Conservation (phyloP, 2,113 vertebrate genomes). For the Crocuta crocuta region DNA sequence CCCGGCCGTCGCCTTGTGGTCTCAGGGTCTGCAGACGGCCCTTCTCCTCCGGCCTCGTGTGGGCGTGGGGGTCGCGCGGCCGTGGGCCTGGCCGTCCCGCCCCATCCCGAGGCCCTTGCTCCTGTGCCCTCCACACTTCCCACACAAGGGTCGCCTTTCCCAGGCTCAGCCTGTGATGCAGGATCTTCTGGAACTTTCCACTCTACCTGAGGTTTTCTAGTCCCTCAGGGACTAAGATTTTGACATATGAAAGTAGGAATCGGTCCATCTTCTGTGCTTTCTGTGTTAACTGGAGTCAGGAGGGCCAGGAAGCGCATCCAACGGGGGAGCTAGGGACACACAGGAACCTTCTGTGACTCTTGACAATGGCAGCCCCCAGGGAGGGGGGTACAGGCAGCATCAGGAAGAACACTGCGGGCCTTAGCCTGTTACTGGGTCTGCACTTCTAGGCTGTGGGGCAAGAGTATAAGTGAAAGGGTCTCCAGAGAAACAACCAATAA, state of each 20-base stretch:
- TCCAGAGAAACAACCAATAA: background rate
- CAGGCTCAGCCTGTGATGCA: background rate
- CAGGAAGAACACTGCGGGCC: background rate
- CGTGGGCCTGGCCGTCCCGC: no score
- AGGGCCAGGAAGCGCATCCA: no score
- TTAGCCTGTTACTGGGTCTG: background rate
- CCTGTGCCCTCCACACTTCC: accelerated
- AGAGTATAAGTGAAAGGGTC: background rate
- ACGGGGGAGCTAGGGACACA: background rate
- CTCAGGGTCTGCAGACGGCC: background rate
- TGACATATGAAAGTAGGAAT: background rate
- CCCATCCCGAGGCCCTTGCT: background rate
- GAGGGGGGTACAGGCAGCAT: background rate
- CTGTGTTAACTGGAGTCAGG: background rate
- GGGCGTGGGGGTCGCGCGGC: background rate
- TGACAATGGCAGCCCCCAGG: accelerated
- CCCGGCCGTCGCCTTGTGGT: background rate
- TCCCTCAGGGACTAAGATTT: background rate
- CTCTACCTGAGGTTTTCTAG: background rate
- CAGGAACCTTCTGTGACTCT: background rate
- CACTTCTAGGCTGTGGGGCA: background rate
- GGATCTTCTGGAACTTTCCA: background rate
- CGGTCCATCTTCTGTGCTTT: background rate
- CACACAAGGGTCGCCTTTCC: background rate
- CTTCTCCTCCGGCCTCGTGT: no score